Evolutionary conservation across 2,797 vertebrate species (phyloP).

Genomic region (Cetoscarus ocellatus): DNA sequence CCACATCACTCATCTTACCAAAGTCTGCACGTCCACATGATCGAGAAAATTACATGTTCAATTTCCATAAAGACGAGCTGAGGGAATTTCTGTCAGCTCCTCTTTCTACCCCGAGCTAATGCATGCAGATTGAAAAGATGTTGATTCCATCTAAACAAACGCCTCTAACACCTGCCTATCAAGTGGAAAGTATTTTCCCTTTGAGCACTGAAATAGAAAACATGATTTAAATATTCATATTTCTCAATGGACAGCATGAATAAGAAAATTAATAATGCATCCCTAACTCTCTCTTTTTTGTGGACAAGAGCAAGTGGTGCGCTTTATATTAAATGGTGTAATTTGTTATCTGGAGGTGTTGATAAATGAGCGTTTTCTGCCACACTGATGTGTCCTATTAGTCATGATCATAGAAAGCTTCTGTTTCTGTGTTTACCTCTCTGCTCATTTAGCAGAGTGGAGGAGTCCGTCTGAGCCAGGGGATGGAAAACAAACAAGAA

Average conservation of each 20-base stretch:
- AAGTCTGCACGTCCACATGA: constrained; percentile 46
- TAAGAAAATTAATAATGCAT: constrained; percentile 59
- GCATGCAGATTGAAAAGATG: constrained; percentile 77
- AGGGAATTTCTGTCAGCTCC: constrained; percentile 56
- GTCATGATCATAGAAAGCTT: constrained; percentile 49
- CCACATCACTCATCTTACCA: not conserved
- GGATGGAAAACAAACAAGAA: not conserved
- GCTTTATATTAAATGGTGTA: constrained; percentile 62
- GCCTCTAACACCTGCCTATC: constrained; percentile 66
- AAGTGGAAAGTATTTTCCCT: constrained; percentile 51
- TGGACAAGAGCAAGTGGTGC: constrained; percentile 49
- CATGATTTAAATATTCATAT: constrained; percentile 68
- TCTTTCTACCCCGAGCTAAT: constrained; percentile 69
- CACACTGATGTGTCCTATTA: constrained; percentile 61
- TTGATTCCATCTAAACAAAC: constrained; percentile 67
- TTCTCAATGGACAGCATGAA: constrained; percentile 39
- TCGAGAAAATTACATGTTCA: constrained; percentile 60
- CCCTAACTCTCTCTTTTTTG: constrained; percentile 20
- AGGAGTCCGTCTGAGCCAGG: constrained; percentile 13
- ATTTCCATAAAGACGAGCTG: constrained; percentile 80
- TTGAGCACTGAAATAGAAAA: constrained; percentile 56
- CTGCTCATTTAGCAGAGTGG: constrained; percentile 31
- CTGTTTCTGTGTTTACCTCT: constrained; percentile 49
- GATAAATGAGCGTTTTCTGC: constrained; percentile 64
- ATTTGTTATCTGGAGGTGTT: constrained; percentile 70